Conservation (phyloP, 2,888 invertebrate species). For the Andrena dorsata region DNA sequence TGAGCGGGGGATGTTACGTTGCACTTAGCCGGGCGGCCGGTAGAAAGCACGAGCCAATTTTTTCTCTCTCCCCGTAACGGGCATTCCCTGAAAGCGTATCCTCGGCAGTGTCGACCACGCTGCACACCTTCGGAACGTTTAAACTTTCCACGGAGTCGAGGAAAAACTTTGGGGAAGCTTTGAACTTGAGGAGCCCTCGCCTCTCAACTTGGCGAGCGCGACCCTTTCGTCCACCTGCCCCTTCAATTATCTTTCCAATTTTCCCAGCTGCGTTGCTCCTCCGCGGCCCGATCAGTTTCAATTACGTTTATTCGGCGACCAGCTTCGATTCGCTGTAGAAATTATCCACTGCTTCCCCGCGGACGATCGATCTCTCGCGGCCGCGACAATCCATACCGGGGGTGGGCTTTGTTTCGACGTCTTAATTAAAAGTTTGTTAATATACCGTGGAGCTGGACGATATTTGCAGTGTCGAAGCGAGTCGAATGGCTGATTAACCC, state of each 20-base stretch:
- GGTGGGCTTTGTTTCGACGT: constrained; percentile 39
- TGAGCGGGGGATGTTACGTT: constrained; percentile 63
- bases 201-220: constrained; percentile 38
- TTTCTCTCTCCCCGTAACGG: constrained; percentile 20
- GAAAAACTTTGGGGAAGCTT: constrained; percentile 27
- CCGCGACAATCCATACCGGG: constrained; percentile 48
- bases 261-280: constrained; percentile 15
- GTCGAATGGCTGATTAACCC: not conserved
- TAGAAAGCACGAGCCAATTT: constrained; percentile 42
- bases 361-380: constrained; percentile 39
- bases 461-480: not conserved
- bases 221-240: constrained; percentile 57
- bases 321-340: constrained; percentile 25
- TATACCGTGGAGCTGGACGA: not conserved
- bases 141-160: constrained; percentile 52
- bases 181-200: constrained; percentile 21
- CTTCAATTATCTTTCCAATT: constrained; percentile 67
- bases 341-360: constrained; percentile 42
- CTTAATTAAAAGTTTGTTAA: constrained; percentile 54
- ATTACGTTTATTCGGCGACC: constrained; percentile 52
- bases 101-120: constrained; percentile 16
- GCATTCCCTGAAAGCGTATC: constrained; percentile 31
- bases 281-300: constrained; percentile 53
- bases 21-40: constrained; percentile 58
- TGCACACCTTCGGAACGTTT: constrained; percentile 36